A percentile compares a stretch with the other conserved stretches of the same genome.
These are phyloP conservation scores for Sinocyclocheilus maitianheensis DNA, from an alignment of 2,113 vertebrate species.

Conservation along the genomic window DNA sequence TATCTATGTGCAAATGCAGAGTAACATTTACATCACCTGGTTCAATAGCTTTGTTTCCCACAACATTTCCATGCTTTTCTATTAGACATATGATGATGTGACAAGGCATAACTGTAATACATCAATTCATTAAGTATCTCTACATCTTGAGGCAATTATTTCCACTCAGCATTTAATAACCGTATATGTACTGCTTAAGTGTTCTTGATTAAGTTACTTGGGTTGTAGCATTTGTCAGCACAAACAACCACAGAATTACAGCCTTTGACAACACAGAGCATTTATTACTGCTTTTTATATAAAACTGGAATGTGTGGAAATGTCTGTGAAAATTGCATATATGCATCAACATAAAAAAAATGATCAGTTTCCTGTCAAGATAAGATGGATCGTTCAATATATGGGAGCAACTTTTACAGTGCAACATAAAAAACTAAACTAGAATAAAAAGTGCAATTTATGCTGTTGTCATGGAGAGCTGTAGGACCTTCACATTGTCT, in stretches of 20 bases:
- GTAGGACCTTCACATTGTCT: constrained; percentile 62
- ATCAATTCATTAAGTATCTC: constrained; percentile 1
- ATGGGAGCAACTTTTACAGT: constrained; percentile 60
- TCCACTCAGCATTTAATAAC: constrained; percentile 16
- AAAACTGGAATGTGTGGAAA: constrained; percentile 22
- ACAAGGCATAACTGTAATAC: not conserved
- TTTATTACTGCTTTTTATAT: constrained; percentile 22
- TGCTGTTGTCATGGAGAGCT: constrained; percentile 66
- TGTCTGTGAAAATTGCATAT: not conserved
- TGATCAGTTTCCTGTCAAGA: constrained; percentile 59
- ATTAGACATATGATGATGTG: not conserved
- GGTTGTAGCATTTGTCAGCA: constrained; percentile 61
- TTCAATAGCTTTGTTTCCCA: constrained; percentile 2
- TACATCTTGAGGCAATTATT: not conserved
- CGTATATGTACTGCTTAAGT: constrained; percentile 47
- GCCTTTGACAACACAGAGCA: constrained; percentile 35
- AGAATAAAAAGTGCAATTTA: constrained; percentile 63
- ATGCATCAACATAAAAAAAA: constrained; percentile 49
- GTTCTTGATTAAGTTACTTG: constrained; percentile 23
- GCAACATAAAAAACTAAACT: constrained; percentile 61
- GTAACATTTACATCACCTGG: not conserved
- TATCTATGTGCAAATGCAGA: constrained; percentile 52
- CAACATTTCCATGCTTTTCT: constrained; percentile 3
- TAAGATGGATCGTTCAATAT: constrained; percentile 69
- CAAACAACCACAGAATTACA: constrained; percentile 8